These are phyloP conservation scores for Chaetura pelagica DNA, from an alignment of 2,113 vertebrate species.

Conservation along the genomic window DNA sequence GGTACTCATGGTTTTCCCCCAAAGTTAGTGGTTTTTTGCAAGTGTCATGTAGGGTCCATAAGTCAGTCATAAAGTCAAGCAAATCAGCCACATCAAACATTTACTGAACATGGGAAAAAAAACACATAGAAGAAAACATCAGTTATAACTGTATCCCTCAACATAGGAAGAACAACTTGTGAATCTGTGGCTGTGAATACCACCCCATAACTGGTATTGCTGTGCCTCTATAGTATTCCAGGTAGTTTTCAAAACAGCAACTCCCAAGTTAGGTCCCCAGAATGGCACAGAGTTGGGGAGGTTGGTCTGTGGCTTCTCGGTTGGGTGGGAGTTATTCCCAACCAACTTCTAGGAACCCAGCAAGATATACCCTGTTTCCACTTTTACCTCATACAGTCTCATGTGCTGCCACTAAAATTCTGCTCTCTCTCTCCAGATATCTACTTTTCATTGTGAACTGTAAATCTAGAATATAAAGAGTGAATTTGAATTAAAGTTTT, in stretches of 20 bases:
- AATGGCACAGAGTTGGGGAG: neutral
- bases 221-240: neutral
- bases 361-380: neutral
- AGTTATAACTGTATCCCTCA: neutral
- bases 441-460: neutral
- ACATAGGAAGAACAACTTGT: neutral
- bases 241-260: neutral
- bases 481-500: neutral
- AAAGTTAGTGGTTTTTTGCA: neutral
- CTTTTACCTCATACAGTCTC: neutral
- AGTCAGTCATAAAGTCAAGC: neutral
- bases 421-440: neutral
- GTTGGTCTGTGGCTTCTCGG: neutral
- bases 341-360: neutral
- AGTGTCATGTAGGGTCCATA: neutral
- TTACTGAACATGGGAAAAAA: neutral
- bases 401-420: neutral
- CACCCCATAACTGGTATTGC: neutral
- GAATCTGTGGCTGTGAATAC: neutral
- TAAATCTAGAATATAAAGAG: neutral
- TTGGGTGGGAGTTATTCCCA: neutral
- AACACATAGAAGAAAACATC: neutral
- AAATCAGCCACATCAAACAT: neutral
- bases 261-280: neutral
- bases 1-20: neutral